Evolutionary conservation across 2,888 invertebrate genomes (phyloP).

Genomic region (Lingula anatina): DNA sequence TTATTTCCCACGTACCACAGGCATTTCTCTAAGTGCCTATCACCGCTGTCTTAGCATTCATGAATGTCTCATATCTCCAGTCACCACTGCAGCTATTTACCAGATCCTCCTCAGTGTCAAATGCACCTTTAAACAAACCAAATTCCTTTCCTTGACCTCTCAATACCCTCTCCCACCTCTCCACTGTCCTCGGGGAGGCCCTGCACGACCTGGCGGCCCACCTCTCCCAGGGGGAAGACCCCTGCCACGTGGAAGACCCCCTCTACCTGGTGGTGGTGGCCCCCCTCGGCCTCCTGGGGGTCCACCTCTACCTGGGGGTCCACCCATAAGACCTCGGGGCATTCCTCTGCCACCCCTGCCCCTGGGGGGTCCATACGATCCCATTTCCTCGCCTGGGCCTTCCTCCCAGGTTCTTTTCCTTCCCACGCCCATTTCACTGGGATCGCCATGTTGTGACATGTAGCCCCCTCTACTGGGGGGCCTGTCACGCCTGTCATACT

Average conservation of each 20-base stretch:
- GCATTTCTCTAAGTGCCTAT: slow-evolving; percentile 10
- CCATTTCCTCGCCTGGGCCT: background rate
- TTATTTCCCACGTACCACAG: slow-evolving; percentile 2
- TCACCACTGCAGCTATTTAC: slow-evolving; percentile 5
- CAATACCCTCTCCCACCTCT: too few relatives aligned
- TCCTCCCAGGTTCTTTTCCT: slow-evolving; percentile 7
- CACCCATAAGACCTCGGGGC: too few relatives aligned
- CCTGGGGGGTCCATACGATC: background rate
- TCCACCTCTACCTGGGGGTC: too few relatives aligned
- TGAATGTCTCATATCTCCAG: slow-evolving; percentile 8
- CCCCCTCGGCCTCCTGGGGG: too few relatives aligned
- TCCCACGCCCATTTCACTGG: background rate
- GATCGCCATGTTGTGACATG: background rate
- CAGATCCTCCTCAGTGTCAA: too few relatives aligned
- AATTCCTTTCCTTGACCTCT: too few relatives aligned
- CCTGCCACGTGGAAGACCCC: too few relatives aligned
- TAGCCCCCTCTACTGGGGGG: background rate
- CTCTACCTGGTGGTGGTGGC: too few relatives aligned
- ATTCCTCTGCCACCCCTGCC: background rate
- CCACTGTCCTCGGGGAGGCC: too few relatives aligned
- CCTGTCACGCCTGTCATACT: background rate
- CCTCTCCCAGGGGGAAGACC: too few relatives aligned
- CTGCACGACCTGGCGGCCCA: too few relatives aligned
- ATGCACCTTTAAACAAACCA: too few relatives aligned
- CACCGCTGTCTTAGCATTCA: slow-evolving; percentile 11